Base-by-base conservation (phyloP, 2,888 invertebrate genomes). In the Ormyrus thymus region DNA sequence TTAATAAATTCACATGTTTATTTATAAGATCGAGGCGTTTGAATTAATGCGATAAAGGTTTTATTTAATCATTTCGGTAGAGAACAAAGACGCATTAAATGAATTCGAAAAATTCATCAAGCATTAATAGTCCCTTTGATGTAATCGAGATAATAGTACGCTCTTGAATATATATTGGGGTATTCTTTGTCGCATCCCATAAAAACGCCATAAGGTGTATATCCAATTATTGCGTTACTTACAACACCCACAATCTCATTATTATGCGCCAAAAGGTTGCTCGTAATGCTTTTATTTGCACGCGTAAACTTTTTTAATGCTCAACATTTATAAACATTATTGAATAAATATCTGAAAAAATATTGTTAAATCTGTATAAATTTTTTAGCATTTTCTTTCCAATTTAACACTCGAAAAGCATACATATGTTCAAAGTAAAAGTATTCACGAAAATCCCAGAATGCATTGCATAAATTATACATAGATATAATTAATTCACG, bases 191-290 rank as follows among this genome's bases (percentile, higher is more conserved):
- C 48, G 29, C 61, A 8, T 29, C 53, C 78, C 73, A 70, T 74
- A 79, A 65, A 70, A 75, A 70, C 48, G 53, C 70, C 74, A 79
- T 75, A 65, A 79, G 74, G 78, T 74, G 68, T 15, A 59, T 46
- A 78, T 72, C 72, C 72, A 78, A 78, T 68, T 72, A 78, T 68
- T 59, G 65, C 58, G 65, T 65, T 53, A 65, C 77, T 65, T 55
- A 59, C 66, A 61, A 64, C 69, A 74, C 78, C 78, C 74, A 78
- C 78, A 69, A 78, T 78, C 73, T 74, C 56, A 78, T 78, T 74
- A 74, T 64, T 74, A 74, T 64, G 51, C 62, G 8, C 43, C 11
- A 29, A 59, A 53, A 53, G 66, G 55, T 29, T 53, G 11, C 66
- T 7, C 70, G 7, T 50, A 11, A 29, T 29, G 29, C 29, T 65